Evolutionary conservation across 1,140 invertebrate species (phyloP).

Genomic region (Drosophila pachea): DNA sequence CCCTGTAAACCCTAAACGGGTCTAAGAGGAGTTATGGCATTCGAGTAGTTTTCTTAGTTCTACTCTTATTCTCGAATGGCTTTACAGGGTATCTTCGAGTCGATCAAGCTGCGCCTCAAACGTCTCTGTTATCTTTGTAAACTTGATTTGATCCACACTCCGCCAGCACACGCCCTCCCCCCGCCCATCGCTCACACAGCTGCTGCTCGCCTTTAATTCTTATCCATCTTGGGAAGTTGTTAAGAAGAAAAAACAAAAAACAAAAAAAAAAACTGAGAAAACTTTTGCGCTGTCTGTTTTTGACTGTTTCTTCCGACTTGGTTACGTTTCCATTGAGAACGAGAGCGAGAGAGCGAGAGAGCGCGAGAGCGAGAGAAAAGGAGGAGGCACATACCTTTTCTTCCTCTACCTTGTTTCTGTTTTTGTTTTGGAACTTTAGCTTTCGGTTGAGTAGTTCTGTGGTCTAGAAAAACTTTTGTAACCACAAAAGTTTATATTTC

Average conservation of each 20-base stretch:
- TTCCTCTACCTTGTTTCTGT: constrained; percentile 43
- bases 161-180: constrained; percentile 14
- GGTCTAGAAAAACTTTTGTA: constrained; percentile 68
- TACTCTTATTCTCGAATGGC: not conserved
- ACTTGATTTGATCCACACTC: constrained; percentile 52
- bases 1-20: not conserved
- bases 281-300: constrained; percentile 55
- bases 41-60: not conserved
- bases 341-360: constrained; percentile 21
- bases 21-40: not conserved
- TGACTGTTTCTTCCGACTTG: constrained; percentile 66
- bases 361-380: constrained; percentile 22
- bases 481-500: constrained; percentile 76
- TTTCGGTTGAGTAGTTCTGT: constrained; percentile 54
- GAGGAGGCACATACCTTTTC: constrained; percentile 52
- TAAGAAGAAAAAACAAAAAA: constrained; percentile 32
- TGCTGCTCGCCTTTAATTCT: constrained; percentile 25
- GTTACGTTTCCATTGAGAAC: constrained; percentile 48
- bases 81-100: not conserved
- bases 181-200: not conserved
- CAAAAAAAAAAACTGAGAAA: constrained; percentile 57
- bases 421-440: constrained; percentile 59
- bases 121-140: constrained; percentile 37
- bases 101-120: not conserved
- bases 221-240: constrained; percentile 66